phyloP scores from a whole-genome alignment of 2,797 vertebrate species.

The Sciurus vulgaris region DNA sequence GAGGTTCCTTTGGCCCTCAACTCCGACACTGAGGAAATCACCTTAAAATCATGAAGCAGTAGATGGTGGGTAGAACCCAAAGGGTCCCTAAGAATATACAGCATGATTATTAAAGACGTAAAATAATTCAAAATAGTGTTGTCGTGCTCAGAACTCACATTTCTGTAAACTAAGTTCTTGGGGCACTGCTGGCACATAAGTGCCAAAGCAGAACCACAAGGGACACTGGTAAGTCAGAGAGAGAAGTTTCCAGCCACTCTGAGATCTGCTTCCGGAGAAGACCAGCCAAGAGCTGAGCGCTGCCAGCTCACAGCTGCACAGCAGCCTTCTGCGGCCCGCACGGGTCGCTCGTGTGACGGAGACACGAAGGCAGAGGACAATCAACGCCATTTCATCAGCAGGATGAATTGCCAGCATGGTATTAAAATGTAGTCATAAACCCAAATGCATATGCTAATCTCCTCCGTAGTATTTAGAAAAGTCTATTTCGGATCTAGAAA shows the following conservation, averaged over 20 bases:
- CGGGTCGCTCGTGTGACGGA: slow-evolving; percentile 81
- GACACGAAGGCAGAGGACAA: slow-evolving; percentile 86
- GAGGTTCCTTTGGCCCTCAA: slow-evolving; percentile 55
- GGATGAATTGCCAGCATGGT: slow-evolving; percentile 88
- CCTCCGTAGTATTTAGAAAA: slow-evolving; percentile 87
- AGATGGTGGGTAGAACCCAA: not conserved
- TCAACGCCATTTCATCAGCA: slow-evolving; percentile 85
- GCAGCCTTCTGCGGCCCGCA: slow-evolving; percentile 71
- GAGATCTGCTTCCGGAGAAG: slow-evolving; percentile 79
- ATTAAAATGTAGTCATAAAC: slow-evolving; percentile 89
- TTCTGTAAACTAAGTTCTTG: not conserved
- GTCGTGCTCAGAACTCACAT: not conserved
- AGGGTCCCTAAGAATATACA: not conserved
- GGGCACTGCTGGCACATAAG: not conserved
- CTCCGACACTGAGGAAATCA: not conserved
- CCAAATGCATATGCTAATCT: slow-evolving; percentile 89
- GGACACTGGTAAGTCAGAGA: accelerated
- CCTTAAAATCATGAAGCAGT: not conserved
- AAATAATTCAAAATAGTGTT: not conserved
- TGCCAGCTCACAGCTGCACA: slow-evolving; percentile 87
- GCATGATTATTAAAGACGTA: not conserved
- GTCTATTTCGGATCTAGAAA: slow-evolving; percentile 87
- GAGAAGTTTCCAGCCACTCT: slow-evolving; percentile 21
- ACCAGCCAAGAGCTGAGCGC: slow-evolving; percentile 82
- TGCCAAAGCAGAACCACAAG: not conserved